These are phyloP conservation scores for Cryptoprocta ferox DNA, from an alignment of 2,797 vertebrate genomes.

Conservation along the genomic window DNA sequence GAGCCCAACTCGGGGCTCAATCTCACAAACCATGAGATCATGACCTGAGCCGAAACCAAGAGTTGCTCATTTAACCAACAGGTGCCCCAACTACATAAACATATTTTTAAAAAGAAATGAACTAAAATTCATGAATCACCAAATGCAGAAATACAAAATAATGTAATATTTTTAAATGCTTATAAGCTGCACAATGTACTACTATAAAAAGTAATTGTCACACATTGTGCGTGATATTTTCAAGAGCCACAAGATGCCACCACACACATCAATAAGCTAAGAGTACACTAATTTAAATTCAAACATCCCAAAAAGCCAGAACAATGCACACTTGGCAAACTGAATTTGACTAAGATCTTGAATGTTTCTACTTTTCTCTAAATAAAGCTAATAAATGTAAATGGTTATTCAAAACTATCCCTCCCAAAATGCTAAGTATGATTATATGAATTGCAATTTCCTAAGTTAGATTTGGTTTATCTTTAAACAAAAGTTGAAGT, in stretches of 20 bases:
- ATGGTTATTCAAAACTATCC: background rate
- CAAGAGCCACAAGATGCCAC: conserved; percentile 4
- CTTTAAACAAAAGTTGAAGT: background rate
- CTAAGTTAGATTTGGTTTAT: background rate
- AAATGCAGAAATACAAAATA: background rate
- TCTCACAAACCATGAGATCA: too few species aligned
- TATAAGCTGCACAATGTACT: background rate
- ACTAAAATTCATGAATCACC: background rate
- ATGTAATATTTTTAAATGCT: background rate
- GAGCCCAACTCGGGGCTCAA: too few species aligned
- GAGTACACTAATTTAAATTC: background rate
- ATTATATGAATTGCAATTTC: background rate
- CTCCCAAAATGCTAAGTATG: background rate
- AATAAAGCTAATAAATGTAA: background rate
- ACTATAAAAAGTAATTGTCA: background rate
- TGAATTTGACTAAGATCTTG: background rate
- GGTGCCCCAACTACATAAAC: background rate
- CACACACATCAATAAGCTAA: background rate
- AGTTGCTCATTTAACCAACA: too few species aligned
- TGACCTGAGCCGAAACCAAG: too few species aligned
- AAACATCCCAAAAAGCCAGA: background rate
- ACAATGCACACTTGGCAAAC: background rate
- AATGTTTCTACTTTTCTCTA: conserved; percentile 21
- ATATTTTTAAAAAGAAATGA: conserved; percentile 32
- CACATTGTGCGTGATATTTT: background rate